Percentiles rank a stretch among this genome's conserved stretches.
Conservation (phyloP, 2,888 invertebrate species). For the Muschampia plurimacula region DNA sequence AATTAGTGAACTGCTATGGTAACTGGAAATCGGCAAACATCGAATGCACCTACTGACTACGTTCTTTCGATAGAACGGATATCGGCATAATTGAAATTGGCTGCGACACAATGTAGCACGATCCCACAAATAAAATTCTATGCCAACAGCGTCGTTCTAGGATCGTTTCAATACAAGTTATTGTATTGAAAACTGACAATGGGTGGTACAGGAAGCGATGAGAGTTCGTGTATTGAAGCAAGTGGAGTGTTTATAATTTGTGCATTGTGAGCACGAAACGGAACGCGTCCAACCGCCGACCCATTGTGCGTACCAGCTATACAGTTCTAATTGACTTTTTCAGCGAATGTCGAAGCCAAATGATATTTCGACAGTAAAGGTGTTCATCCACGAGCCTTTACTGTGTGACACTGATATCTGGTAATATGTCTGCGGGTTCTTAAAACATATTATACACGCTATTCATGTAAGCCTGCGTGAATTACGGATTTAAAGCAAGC, state of each 20-base stretch:
- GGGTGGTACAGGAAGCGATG: slow-evolving; percentile 80
- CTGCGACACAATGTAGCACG: slow-evolving; percentile 72
- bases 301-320: slow-evolving; percentile 67
- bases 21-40: slow-evolving; percentile 65
- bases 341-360: slow-evolving; percentile 58
- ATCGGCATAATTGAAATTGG: slow-evolving; percentile 74
- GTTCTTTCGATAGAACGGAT: slow-evolving; percentile 76
- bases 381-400: slow-evolving; percentile 46
- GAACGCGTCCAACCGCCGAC: slow-evolving; percentile 68
- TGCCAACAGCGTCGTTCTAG: slow-evolving; percentile 72
- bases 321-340: slow-evolving; percentile 77
- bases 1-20: slow-evolving; percentile 49
- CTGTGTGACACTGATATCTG: slow-evolving; percentile 46
- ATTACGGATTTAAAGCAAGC: slow-evolving; percentile 18
- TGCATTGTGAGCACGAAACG: slow-evolving; percentile 75
- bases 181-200: slow-evolving; percentile 83
- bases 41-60: slow-evolving; percentile 62
- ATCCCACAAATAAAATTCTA: slow-evolving; percentile 78
- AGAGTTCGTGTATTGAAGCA: slow-evolving; percentile 77
- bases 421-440: slow-evolving; percentile 29
- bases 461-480: slow-evolving; percentile 18
- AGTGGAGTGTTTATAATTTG: slow-evolving; percentile 86
- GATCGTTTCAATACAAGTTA: slow-evolving; percentile 84
- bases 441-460: slow-evolving; percentile 7
- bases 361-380: slow-evolving; percentile 46